Evolutionary conservation across 2,797 vertebrate genomes (phyloP).

Genomic region (Tinamus major): DNA sequence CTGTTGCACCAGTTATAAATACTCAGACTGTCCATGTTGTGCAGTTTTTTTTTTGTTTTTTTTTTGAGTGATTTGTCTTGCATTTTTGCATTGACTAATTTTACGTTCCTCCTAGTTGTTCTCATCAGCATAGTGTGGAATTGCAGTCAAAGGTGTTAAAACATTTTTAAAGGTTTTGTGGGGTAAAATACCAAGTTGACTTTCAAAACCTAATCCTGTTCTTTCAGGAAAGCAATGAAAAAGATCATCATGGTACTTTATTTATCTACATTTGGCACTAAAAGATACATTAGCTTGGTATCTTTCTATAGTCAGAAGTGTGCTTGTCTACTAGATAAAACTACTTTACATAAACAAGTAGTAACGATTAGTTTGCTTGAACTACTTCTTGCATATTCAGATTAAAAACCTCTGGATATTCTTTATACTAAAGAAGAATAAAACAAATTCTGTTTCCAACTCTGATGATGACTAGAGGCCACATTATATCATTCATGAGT

Average conservation of each 20-base stretch:
- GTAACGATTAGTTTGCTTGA: neutral
- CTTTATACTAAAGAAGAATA: neutral
- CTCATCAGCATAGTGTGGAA: fast-evolving
- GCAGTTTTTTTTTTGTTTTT: neutral
- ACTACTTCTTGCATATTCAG: neutral
- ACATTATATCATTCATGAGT: neutral
- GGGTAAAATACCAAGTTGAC: neutral
- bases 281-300: neutral
- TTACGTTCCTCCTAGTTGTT: neutral
- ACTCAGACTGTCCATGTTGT: neutral
- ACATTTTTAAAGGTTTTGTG: neutral
- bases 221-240: neutral
- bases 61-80: neutral
- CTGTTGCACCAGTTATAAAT: neutral
- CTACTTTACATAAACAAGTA: neutral
- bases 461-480: neutral
- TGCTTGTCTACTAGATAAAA: neutral
- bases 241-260: neutral
- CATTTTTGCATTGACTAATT: neutral
- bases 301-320: neutral
- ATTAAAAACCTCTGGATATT: neutral
- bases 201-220: neutral
- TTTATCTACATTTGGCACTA: neutral
- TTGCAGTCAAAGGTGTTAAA: neutral
- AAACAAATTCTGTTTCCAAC: neutral